These are phyloP conservation scores for Campylorhamphus procurvoides DNA, from an alignment of 2,113 vertebrate genomes.

Conservation along the genomic window DNA sequence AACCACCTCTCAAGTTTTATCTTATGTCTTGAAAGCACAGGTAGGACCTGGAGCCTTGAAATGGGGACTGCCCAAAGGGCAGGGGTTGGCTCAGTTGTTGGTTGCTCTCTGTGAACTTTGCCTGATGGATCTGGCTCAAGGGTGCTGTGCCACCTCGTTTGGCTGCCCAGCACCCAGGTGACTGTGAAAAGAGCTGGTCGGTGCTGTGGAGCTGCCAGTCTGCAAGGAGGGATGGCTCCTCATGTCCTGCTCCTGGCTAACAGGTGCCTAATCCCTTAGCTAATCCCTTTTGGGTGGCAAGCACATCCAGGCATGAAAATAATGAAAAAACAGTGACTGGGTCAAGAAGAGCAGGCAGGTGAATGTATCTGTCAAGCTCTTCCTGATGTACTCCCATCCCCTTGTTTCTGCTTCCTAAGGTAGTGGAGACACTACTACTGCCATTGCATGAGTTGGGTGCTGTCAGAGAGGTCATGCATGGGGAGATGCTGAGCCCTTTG, in stretches of 20 bases:
- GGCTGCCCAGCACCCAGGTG: neutral
- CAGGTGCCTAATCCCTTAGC: neutral
- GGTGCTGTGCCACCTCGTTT: neutral
- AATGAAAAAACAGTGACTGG: neutral
- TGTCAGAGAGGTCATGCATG: accelerated
- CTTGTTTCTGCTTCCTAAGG: accelerated
- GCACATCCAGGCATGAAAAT: neutral
- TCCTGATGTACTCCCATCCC: accelerated
- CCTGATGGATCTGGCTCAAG: neutral
- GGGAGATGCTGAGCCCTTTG: accelerated
- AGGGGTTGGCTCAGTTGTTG: neutral
- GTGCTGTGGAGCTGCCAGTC: accelerated
- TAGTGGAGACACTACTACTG: neutral
- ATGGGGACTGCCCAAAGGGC: neutral
- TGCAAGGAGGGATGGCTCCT: neutral
- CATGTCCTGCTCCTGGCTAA: neutral
- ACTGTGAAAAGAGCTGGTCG: neutral
- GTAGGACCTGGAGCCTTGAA: neutral
- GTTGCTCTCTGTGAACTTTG: neutral
- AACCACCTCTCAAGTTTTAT: neutral
- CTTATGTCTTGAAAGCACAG: neutral
- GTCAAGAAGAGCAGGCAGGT: neutral
- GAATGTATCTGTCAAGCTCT: neutral
- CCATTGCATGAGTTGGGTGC: neutral
- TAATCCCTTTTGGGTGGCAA: neutral